Evolutionary conservation across 1,140 invertebrate genomes (phyloP).

Genomic region (Drosophila miranda): DNA sequence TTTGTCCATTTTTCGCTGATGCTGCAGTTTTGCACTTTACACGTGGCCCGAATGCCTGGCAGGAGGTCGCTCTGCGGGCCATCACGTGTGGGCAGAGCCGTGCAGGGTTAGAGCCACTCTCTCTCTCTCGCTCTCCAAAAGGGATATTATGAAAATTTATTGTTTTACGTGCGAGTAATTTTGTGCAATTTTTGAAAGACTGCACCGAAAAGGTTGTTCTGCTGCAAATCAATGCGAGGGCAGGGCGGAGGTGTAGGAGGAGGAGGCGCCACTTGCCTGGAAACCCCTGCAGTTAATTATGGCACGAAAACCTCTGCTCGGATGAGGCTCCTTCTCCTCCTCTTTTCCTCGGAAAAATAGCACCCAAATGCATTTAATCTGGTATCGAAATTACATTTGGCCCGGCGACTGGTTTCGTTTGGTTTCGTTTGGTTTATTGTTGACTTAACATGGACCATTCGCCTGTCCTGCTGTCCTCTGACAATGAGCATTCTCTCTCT

Average conservation of each 20-base stretch:
- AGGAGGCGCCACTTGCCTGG: too few species aligned
- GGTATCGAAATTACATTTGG: constrained; percentile 26
- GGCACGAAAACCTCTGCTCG: not conserved
- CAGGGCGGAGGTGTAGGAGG: not conserved
- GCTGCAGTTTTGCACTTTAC: constrained; percentile 68
- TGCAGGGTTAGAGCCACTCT: constrained; percentile 4
- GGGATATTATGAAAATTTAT: constrained; percentile 69
- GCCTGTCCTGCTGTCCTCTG: not conserved
- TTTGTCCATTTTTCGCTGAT: constrained; percentile 64
- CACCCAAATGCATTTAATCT: constrained; percentile 10
- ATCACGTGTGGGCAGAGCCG: constrained; percentile 25
- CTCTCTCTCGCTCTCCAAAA: not conserved
- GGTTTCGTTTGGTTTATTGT: constrained; percentile 31
- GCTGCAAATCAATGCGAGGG: constrained; percentile 33
- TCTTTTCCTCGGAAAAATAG: not conserved
- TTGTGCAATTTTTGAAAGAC: constrained; percentile 38
- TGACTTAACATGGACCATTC: constrained; percentile 43
- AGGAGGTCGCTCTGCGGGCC: not conserved
- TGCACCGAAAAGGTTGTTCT: constrained; percentile 28
- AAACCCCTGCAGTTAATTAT: too few species aligned
- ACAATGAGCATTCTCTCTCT: constrained; percentile 9
- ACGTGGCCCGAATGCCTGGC: constrained; percentile 24
- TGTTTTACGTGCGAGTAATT: constrained; percentile 67
- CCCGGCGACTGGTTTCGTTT: constrained; percentile 6
- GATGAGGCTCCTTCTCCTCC: too few species aligned